phyloP scores from a whole-genome alignment of 37 sponge, comb jelly and placozoan species.

The Spongilla lacustris region DNA sequence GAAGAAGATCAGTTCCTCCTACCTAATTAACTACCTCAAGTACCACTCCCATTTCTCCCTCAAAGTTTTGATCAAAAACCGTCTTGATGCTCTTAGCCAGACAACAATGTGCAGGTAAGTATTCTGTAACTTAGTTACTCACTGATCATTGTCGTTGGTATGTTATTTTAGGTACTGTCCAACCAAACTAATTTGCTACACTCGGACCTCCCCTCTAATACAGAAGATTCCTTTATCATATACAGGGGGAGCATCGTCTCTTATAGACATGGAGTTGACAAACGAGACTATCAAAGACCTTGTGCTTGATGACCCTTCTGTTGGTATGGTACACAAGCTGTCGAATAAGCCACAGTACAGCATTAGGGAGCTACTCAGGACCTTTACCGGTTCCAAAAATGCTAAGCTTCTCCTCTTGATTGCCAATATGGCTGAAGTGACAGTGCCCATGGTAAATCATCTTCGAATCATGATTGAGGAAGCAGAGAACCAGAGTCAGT shows the following conservation, averaged over 20 bases:
- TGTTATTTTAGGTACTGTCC: constrained; percentile 14
- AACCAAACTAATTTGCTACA: constrained; percentile 84
- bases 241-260: neutral
- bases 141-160: neutral
- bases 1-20: constrained; percentile 54
- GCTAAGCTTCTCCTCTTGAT: constrained; percentile 43
- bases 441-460: constrained; percentile 72
- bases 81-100: neutral
- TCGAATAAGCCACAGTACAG: neutral
- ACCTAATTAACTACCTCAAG: constrained; percentile 72
- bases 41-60: constrained; percentile 87
- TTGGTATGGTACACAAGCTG: neutral
- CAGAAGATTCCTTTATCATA: constrained; percentile 70
- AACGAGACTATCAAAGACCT: neutral
- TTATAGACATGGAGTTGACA: neutral
- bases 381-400: constrained; percentile 44
- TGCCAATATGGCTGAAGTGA: constrained; percentile 66
- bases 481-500: constrained; percentile 30
- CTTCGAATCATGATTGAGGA: constrained; percentile 87
- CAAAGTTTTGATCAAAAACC: constrained; percentile 47
- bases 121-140: neutral
- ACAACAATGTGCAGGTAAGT: neutral
- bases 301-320: neutral
- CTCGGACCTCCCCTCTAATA: constrained; percentile 79
- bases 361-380: constrained; percentile 26